Evolutionary conservation across 2,888 invertebrate genomes (phyloP).

Genomic region (Drosophila recens): DNA sequence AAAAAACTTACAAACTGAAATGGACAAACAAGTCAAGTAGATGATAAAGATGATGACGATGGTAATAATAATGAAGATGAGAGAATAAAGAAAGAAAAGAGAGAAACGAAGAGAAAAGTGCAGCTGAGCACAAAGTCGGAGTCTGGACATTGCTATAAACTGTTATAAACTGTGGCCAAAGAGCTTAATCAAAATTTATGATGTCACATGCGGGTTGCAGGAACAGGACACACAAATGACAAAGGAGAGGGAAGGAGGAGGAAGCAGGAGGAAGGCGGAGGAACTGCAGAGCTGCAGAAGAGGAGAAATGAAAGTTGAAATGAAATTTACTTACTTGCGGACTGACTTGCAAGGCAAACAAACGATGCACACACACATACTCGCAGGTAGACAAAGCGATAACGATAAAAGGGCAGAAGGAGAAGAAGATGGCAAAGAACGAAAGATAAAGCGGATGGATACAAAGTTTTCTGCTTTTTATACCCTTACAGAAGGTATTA

Average conservation of each 20-base stretch:
- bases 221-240: slow-evolving; percentile 8
- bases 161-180: slow-evolving; percentile 75
- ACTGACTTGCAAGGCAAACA: slow-evolving; percentile 59
- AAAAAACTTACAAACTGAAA: slow-evolving; percentile 41
- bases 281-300: slow-evolving; percentile 5
- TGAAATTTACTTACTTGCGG: slow-evolving; percentile 60
- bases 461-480: not conserved
- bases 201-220: slow-evolving; percentile 62
- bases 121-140: no score
- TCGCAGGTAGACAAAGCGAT: not conserved
- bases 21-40: slow-evolving; percentile 40
- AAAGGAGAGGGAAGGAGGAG: not conserved
- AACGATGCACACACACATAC: slow-evolving; percentile 37
- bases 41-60: slow-evolving; percentile 25
- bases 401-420: slow-evolving; percentile 4
- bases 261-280: not conserved
- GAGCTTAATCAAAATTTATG: slow-evolving; percentile 77
- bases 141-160: slow-evolving; percentile 54
- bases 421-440: not conserved
- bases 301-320: slow-evolving; percentile 39
- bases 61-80: not conserved
- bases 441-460: not conserved
- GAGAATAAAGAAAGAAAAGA: no score
- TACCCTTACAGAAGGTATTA: not conserved
- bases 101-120: no score